These are phyloP conservation scores for Pseudomyrmex dendroicus DNA, from an alignment of 1,140 invertebrate species.

Conservation along the genomic window DNA sequence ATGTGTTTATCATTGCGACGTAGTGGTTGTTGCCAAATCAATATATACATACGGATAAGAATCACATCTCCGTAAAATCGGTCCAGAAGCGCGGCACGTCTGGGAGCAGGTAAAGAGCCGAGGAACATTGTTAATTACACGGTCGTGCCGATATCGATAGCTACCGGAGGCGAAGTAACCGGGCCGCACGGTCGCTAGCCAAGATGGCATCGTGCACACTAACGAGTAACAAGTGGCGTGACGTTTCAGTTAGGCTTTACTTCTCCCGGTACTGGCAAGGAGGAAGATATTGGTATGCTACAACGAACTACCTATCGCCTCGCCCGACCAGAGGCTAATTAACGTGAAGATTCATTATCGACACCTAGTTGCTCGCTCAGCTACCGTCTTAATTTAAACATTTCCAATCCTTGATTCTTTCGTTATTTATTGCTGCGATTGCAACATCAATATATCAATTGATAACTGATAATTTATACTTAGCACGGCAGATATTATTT, in stretches of 20 bases:
- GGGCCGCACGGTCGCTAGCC: constrained; percentile 74
- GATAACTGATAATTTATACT: neutral
- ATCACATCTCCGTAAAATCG: constrained; percentile 56
- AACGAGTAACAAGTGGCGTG: constrained; percentile 84
- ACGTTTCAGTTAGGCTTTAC: constrained; percentile 83
- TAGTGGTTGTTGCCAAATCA: neutral
- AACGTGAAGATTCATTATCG: constrained; percentile 83
- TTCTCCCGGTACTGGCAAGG: constrained; percentile 64
- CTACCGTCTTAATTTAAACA: constrained; percentile 79
- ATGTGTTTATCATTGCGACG: neutral
- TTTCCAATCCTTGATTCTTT: constrained; percentile 27
- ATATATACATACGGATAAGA: neutral
- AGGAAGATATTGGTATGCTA: constrained; percentile 81
- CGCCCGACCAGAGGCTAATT: constrained; percentile 80
- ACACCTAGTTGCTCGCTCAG: constrained; percentile 76
- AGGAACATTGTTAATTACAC: constrained; percentile 81
- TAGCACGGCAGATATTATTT: neutral
- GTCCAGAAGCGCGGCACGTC: constrained; percentile 48
- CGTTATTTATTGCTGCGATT: constrained; percentile 19
- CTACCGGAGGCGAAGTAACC: constrained; percentile 74
- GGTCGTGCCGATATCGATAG: constrained; percentile 75
- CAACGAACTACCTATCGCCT: constrained; percentile 79
- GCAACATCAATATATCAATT: neutral
- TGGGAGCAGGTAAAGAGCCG: constrained; percentile 54
- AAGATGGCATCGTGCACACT: constrained; percentile 83